Conservation (phyloP, 2,888 invertebrate species). For the Dioctria linearis region DNA sequence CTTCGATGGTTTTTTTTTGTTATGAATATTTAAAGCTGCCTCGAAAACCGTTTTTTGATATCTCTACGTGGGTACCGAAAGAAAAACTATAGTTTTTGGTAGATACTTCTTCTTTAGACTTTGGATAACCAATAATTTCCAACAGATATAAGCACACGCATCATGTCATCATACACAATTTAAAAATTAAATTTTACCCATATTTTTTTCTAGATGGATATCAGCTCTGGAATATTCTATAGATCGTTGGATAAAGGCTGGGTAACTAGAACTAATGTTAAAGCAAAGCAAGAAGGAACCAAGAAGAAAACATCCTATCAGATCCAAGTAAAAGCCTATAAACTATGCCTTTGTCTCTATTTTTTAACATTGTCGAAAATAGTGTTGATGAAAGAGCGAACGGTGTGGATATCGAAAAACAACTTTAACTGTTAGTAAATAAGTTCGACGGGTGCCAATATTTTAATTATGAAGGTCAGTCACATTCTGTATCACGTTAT, state of each 20-base stretch:
- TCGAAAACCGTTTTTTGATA: no score
- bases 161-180: no score
- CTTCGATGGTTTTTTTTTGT: no score
- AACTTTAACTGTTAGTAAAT: slow-evolving; percentile 13
- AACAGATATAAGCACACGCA: no score
- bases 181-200: neutral
- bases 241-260: slow-evolving; percentile 91
- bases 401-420: neutral
- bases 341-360: slow-evolving; percentile 32
- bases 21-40: no score
- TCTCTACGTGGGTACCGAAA: no score
- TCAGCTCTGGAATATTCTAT: slow-evolving; percentile 95
- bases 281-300: slow-evolving; percentile 66
- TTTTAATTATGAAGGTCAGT: neutral
- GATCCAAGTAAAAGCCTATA: slow-evolving; percentile 43
- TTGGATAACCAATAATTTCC: no score
- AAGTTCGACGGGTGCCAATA: neutral
- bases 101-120: no score
- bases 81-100: no score
- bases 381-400: no score
- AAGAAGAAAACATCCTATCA: slow-evolving; percentile 61
- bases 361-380: slow-evolving; percentile 13
- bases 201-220: slow-evolving; percentile 82
- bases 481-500: neutral
- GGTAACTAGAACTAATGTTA: slow-evolving; percentile 69